A percentile compares a stretch with the other conserved stretches of the same genome.
Conservation (phyloP, 1,140 invertebrate genomes). For the Drosophila watanabei region DNA sequence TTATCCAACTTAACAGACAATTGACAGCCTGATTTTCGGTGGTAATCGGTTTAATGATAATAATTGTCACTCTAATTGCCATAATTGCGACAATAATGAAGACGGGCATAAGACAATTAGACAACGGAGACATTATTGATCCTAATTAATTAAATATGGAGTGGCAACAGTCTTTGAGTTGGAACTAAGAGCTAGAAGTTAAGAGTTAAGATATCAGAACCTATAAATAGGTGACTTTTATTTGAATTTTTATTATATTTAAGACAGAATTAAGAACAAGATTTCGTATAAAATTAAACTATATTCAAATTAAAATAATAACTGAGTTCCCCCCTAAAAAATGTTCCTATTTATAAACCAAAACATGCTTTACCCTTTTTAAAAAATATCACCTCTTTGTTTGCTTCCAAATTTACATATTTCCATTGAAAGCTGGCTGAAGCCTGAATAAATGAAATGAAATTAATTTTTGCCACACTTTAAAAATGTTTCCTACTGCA, state of each 20-base stretch:
- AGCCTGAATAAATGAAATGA: slow-evolving; percentile 10
- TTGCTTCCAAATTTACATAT: not conserved
- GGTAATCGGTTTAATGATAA: slow-evolving; percentile 22
- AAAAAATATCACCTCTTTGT: not conserved
- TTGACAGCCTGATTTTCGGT: slow-evolving; percentile 13
- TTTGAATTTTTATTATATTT: too few relatives aligned
- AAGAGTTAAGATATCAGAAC: too few relatives aligned
- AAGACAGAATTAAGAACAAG: too few relatives aligned
- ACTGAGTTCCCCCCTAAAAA: too few relatives aligned
- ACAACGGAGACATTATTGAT: slow-evolving; percentile 10
- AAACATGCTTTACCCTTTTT: too few relatives aligned
- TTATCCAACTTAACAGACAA: slow-evolving; percentile 27
- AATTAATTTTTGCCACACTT: slow-evolving; percentile 4
- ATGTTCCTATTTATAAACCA: too few relatives aligned
- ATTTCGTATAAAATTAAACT: too few relatives aligned
- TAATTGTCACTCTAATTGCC: slow-evolving; percentile 41
- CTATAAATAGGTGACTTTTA: not conserved
- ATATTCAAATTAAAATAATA: too few relatives aligned
- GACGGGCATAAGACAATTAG: slow-evolving; percentile 12
- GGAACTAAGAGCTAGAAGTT: not conserved
- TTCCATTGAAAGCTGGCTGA: not conserved
- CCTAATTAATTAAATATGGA: slow-evolving; percentile 14
- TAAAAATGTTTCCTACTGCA: not conserved
- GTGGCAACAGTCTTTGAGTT: not conserved
- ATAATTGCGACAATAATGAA: slow-evolving; percentile 23